A percentile compares a stretch with the other conserved stretches of the same genome.
Conservation (phyloP, 2,888 invertebrate genomes). For the Toxonevra muliebris region DNA sequence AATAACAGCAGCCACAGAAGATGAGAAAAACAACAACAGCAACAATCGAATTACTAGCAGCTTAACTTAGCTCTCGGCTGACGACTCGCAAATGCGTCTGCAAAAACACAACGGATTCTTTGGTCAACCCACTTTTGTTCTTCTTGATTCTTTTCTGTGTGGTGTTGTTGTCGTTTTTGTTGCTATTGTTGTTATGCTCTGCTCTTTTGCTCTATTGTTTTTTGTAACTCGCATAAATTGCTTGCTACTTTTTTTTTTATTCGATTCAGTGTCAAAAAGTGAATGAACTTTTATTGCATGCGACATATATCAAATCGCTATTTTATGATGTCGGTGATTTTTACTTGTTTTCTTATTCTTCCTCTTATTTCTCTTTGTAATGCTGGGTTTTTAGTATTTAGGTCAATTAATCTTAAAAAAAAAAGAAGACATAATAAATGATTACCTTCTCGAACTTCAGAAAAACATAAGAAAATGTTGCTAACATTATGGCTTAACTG, state of each 20-base stretch:
- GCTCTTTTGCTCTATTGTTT: slow-evolving; percentile 7
- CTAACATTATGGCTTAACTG: too few relatives aligned
- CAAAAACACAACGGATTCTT: slow-evolving; percentile 6
- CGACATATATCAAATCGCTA: not conserved
- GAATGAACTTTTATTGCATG: slow-evolving; percentile 44
- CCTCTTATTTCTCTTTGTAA: not conserved
- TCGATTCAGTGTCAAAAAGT: slow-evolving; percentile 46
- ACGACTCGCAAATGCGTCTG: too few relatives aligned
- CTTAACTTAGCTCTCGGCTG: too few relatives aligned
- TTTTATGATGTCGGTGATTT: not conserved
- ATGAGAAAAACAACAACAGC: too few relatives aligned
- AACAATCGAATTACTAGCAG: too few relatives aligned
- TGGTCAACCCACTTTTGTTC: slow-evolving; percentile 22
- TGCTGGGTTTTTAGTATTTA: not conserved
- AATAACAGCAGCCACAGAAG: too few relatives aligned
- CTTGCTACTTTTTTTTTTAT: not conserved
- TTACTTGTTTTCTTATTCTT: not conserved
- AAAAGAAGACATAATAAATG: too few relatives aligned
- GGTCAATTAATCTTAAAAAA: too few relatives aligned
- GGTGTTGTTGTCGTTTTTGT: too few relatives aligned
- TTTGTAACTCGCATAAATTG: not conserved
- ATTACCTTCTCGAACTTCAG: too few relatives aligned
- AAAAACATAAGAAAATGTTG: too few relatives aligned
- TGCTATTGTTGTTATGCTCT: not conserved
- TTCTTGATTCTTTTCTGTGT: not conserved